These are phyloP conservation scores for Tetragonula carbonaria DNA, from an alignment of 2,888 invertebrate species.

Conservation along the genomic window DNA sequence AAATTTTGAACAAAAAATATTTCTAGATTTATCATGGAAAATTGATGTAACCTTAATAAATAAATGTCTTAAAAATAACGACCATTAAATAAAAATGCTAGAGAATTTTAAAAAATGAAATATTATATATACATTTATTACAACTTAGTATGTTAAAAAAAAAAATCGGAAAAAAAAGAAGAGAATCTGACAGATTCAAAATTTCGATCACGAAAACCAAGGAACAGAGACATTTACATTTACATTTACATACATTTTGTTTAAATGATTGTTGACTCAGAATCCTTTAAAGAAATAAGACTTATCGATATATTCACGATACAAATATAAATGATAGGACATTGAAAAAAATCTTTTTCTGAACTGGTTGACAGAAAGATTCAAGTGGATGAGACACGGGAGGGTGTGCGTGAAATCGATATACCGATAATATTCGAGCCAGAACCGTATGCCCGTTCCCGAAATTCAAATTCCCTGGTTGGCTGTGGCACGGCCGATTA, in stretches of 20 bases:
- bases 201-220: too few species aligned
- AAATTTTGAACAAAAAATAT: too few species aligned
- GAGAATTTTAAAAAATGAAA: too few species aligned
- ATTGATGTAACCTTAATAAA: too few species aligned
- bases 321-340: background rate
- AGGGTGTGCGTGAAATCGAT: conserved; percentile 54
- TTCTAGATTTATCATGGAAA: too few species aligned
- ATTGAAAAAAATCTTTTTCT: conserved; percentile 39
- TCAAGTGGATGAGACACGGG: background rate
- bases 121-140: too few species aligned
- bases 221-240: too few species aligned
- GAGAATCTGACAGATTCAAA: too few species aligned
- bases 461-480: conserved; percentile 72
- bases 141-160: too few species aligned
- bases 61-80: too few species aligned
- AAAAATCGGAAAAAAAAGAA: too few species aligned
- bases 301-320: background rate
- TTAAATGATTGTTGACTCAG: background rate
- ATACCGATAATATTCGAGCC: conserved; percentile 67
- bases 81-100: too few species aligned
- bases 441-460: conserved; percentile 58
- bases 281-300: background rate
- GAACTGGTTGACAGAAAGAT: conserved; percentile 11
- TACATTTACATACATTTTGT: background rate
- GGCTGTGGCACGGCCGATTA: conserved; percentile 71